Evolutionary conservation across 1,140 invertebrate genomes (phyloP), one percentile per base, ranked within the genome.

Genomic region (Nephotettix cincticeps): DNA sequence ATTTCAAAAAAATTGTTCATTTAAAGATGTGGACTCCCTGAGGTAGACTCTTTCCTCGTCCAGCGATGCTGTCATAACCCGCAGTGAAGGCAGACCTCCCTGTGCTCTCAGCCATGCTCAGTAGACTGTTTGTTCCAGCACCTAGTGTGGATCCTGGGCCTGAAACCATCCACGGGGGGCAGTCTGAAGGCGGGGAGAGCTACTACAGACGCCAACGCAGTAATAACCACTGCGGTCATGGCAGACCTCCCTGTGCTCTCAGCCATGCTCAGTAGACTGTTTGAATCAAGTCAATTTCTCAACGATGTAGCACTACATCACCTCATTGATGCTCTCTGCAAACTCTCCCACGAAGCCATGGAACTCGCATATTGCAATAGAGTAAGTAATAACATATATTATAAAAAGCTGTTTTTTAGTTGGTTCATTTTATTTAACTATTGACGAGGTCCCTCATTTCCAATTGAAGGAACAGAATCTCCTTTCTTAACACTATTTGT

Each of bases 341-440:
- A 98, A 83, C 83, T 99, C 3, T 98, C 95, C 1, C 91, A 95
- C 73, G 97, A 99, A 82, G 94, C 97, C 23, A 98, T 99, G 95
- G 97, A 99, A 77, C 83, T 99, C 28, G 96, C 96, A 0, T 97
- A 96, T 83, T 93, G 93, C 14, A 98, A 98, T 82, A 86, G 95
- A 77, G 91, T 93, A 81, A 84, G 82, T 78, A 58, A 21, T 40
- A 9, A 40, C 36, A 40, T 40, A 9, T 40, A 40, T 9, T 40
- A 40, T 40, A 40, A 9, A 40, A 6, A 9, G 6, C 6, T 40
- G 36, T 9, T 40, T 40, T 40, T 9, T 40, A 40, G 6, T 40
- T 40, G 6, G 36, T n/a, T n/a, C n/a, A n/a, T n/a, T n/a, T n/a
- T n/a, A n/a, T n/a, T n/a, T n/a, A n/a, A n/a, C n/a, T n/a, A n/a